Evolutionary conservation across 2,113 vertebrate species (phyloP), one percentile per base, ranked within the genome.

Genomic region (Calidris pugnax): DNA sequence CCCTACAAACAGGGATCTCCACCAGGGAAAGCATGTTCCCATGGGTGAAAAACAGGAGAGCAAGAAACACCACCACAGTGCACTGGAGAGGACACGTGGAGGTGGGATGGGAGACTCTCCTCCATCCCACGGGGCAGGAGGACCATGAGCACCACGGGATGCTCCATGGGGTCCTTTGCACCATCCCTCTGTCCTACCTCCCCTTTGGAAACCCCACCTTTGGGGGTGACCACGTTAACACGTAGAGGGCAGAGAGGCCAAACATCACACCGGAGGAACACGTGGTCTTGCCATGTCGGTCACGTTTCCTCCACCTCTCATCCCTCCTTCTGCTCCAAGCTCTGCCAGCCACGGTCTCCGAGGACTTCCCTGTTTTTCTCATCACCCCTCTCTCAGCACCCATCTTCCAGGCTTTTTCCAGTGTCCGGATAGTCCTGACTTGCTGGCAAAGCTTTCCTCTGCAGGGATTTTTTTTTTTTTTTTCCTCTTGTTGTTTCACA

Each of bases 261-360:
- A 71, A 19, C n/a, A 17, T 24, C 4, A 5, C 6, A 12, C 39
- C 2, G 4, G 60, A 78, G 28, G 19, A 51, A 28, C 45, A 26
- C 28, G 28, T 0, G 1, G 35, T 41, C 2, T 0, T 17, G 20
- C 51, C 6, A 0, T 0, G 1, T 37, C 1, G 1, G 5, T 27
- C 64, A 9, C 2, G 0, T 55, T 59, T 26, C 71, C 28, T 64
- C 43, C 28, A 35, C 19, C 35, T 72, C 64, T 30, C 48, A 30
- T 15, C 56, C 51, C 33, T 86, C 13, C 74, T 41, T 48, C 0
- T 1, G 32, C 35, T 91, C 73, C 73, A 39, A 28, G 32, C 39
- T n/a, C 37, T 1, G 0, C 37, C 47, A 73, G 32, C 47, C 0
- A 0, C 1, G 0, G 12, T 21, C 79, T 75, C 80, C 5, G 1